Percentiles rank a stretch among this genome's conserved stretches.
These are phyloP conservation scores for Agelas oroides DNA, from an alignment of 37 sponge, comb jelly and placozoan genomes.

Conservation along the genomic window DNA sequence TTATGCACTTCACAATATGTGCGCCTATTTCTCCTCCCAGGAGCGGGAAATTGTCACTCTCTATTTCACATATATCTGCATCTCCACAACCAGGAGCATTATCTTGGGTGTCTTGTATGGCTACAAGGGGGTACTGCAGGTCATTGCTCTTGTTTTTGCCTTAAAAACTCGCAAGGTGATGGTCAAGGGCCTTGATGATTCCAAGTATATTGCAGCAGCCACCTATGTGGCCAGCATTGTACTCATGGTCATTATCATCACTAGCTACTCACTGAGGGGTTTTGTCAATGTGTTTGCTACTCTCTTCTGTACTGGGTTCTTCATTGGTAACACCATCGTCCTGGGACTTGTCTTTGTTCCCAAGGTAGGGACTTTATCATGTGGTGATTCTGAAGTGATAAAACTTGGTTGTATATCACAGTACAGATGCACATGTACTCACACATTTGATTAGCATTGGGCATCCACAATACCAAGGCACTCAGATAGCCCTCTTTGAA, in stretches of 20 bases:
- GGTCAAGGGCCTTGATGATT: constrained; percentile 42
- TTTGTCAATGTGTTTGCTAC: constrained; percentile 1
- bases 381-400: too few relatives aligned
- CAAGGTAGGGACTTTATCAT: too few relatives aligned
- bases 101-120: background rate
- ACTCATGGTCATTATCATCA: background rate
- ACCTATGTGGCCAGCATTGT: constrained; percentile 11
- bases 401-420: too few relatives aligned
- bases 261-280: background rate
- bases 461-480: too few relatives aligned
- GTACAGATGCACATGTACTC: too few relatives aligned
- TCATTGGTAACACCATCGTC: background rate
- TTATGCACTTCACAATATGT: too few relatives aligned
- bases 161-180: constrained; percentile 38
- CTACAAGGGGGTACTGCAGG: constrained; percentile 1
- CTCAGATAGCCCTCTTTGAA: too few relatives aligned
- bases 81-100: background rate
- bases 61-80: constrained; percentile 1
- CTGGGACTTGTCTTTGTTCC: background rate
- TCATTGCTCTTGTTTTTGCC: constrained; percentile 26
- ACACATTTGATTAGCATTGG: too few relatives aligned
- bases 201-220: constrained; percentile 35
- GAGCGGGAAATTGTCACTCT: too few relatives aligned
- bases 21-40: too few relatives aligned
- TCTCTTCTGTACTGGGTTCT: background rate